Evolutionary conservation across 2,797 vertebrate species (phyloP), one percentile per base, ranked within the genome.

Genomic region (Scolopax rusticola): DNA sequence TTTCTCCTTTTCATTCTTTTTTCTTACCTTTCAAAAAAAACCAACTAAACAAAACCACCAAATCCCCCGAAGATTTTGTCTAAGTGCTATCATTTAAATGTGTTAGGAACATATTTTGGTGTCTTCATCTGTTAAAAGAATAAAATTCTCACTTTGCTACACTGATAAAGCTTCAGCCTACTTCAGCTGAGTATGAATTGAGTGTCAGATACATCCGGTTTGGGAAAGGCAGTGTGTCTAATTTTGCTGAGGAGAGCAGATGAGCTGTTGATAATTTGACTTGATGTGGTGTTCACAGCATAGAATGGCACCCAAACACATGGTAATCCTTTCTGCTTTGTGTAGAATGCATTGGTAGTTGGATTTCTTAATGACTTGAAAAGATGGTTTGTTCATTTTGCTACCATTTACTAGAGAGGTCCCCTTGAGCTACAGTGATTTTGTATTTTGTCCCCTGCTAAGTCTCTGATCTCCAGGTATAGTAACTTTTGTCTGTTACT

Each of bases 221-320:
- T 84, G 92, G 92, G 67, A 70, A 63, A 43, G 41, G 25, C 38
- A 15, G 1, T 9, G 28, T 60, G 53, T 25, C 64, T 60, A 12
- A 36, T 87, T 71, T 63, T 93, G 64, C 48, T 36, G 32, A 38
- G 23, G 60, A 71, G 33, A 83, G n/a, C 41, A 19, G 24, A 33
- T 0, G 0, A 59, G 69, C 50, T 60, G 3, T 1, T n/a, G 20
- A 36, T 0, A 0, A 43, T 12, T 8, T 75, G 50, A 61, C 15
- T 79, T 2, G 0, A 6, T 24, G 47, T 15, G 40, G 23, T 56
- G 32, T 36, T 71, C 0, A 1, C 41, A 54, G 21, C 1, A 3
- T 43, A 3, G 27, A 27, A 2, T 1, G 7, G 57, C 56, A 60
- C 70, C 76, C 59, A 85, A 45, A 47, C 51, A 38, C 36, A 28